phyloP scores from a whole-genome alignment of 1,140 invertebrate genomes.

The Aricia agestis region DNA sequence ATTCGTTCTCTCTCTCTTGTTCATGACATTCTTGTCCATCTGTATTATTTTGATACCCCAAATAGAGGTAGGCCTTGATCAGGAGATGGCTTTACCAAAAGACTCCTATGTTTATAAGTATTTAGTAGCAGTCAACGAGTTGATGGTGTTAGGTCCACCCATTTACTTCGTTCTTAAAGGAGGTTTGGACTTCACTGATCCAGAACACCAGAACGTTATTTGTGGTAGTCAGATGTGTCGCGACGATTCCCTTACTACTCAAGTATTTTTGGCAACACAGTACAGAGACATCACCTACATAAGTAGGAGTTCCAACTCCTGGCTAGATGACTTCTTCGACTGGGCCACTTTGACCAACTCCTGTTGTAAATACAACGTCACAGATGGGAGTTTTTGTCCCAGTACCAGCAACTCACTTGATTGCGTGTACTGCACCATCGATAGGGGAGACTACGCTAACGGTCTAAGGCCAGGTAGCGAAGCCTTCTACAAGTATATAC shows the following conservation, averaged over 20 bases:
- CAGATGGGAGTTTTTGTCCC: conserved; percentile 80
- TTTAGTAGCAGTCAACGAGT: conserved; percentile 83
- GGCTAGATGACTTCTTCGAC: conserved; percentile 95
- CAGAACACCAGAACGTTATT: conserved; percentile 83
- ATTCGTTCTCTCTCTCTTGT: conserved; percentile 78
- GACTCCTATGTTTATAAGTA: conserved; percentile 93
- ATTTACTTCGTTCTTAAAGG: conserved; percentile 93
- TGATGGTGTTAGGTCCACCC: conserved; percentile 90
- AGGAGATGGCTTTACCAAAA: conserved; percentile 90
- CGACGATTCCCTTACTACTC: conserved; percentile 83
- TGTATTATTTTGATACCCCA: conserved; percentile 78
- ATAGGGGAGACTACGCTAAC: conserved; percentile 57
- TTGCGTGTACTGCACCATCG: conserved; percentile 61
- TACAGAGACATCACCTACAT: conserved; percentile 83
- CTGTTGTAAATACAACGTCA: conserved; percentile 81
- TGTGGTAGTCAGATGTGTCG: conserved; percentile 86
- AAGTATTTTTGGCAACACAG: conserved; percentile 85
- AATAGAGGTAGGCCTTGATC: conserved; percentile 88
- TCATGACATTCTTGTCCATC: conserved; percentile 74
- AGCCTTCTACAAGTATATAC: conserved; percentile 85
- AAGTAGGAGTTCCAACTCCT: conserved; percentile 85
- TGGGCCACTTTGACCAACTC: conserved; percentile 80
- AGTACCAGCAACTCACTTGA: conserved; percentile 65
- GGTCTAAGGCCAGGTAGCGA: conserved; percentile 71
- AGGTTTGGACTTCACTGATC: conserved; percentile 83